A percentile compares a stretch with the other conserved stretches of the same genome.
These are phyloP conservation scores for Brachystomella parvula DNA, from an alignment of 1,140 invertebrate genomes.

Conservation along the genomic window DNA sequence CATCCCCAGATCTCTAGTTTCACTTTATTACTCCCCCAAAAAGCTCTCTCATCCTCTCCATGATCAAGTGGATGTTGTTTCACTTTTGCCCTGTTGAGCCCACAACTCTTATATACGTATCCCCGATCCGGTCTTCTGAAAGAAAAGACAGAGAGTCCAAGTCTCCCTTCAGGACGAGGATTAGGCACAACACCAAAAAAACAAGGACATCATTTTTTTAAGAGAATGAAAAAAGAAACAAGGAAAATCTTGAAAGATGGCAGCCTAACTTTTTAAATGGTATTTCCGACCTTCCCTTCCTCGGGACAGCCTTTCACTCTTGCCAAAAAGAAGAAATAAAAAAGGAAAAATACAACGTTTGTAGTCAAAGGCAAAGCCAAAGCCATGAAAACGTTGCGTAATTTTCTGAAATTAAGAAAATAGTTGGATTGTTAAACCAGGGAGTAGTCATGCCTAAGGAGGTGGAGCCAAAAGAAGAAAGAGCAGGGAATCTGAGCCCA, in stretches of 20 bases:
- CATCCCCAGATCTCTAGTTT: slow-evolving; percentile 9
- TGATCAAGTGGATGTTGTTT: slow-evolving; percentile 12
- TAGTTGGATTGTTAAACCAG: no score
- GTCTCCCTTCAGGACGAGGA: neutral
- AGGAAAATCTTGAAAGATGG: neutral
- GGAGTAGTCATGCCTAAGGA: no score
- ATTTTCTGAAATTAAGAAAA: no score
- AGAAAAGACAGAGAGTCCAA: neutral
- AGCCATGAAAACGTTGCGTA: no score
- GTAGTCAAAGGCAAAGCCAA: no score
- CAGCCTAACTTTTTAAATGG: no score
- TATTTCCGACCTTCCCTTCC: no score
- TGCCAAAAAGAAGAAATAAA: no score
- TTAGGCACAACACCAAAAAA: slow-evolving; percentile 10
- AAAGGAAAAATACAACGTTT: no score
- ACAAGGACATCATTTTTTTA: slow-evolving; percentile 3
- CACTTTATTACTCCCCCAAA: slow-evolving; percentile 8
- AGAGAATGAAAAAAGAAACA: slow-evolving; percentile 4
- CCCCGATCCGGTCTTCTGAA: neutral
- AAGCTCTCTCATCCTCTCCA: slow-evolving; percentile 3
- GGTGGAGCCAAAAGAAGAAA: slow-evolving; percentile 3
- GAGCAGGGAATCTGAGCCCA: no score
- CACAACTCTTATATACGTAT: neutral
- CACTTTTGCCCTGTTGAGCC: slow-evolving; percentile 11
- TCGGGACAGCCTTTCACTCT: no score